Conservation (phyloP, 2,113 vertebrate genomes). For the Bagarius yarrelli region DNA sequence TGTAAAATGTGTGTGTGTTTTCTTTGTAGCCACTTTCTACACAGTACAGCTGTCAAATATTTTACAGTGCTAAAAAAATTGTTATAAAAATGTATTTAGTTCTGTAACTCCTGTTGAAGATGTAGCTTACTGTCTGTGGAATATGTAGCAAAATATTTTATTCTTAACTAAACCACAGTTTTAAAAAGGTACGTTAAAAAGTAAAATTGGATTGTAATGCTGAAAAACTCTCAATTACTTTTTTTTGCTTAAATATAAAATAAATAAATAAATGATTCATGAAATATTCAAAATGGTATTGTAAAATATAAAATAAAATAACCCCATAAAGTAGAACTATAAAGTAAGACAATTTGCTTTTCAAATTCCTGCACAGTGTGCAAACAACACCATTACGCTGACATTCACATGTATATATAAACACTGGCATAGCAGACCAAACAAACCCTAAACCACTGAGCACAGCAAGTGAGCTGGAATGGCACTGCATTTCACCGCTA, state of each 20-base stretch:
- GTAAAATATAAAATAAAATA: neutral
- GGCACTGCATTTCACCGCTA: neutral
- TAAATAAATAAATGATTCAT: too few species aligned
- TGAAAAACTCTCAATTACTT: neutral
- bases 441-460: neutral
- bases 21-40: conserved; percentile 5
- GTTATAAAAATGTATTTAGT: neutral
- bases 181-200: neutral
- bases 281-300: too few species aligned
- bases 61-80: conserved; percentile 6
- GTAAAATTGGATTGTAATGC: neutral
- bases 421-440: neutral
- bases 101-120: neutral
- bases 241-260: neutral
- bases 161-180: neutral
- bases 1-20: neutral
- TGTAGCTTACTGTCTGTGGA: conserved; percentile 4
- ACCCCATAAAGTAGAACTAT: neutral
- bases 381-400: neutral
- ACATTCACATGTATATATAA: conserved; percentile 21
- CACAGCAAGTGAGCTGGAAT: conserved; percentile 31
- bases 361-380: neutral
- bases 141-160: conserved; percentile 2
- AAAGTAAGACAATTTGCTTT: neutral
- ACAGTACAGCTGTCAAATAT: neutral